These are phyloP conservation scores for Megalurothrips usitatus DNA, from an alignment of 2,888 invertebrate species.

Conservation along the genomic window DNA sequence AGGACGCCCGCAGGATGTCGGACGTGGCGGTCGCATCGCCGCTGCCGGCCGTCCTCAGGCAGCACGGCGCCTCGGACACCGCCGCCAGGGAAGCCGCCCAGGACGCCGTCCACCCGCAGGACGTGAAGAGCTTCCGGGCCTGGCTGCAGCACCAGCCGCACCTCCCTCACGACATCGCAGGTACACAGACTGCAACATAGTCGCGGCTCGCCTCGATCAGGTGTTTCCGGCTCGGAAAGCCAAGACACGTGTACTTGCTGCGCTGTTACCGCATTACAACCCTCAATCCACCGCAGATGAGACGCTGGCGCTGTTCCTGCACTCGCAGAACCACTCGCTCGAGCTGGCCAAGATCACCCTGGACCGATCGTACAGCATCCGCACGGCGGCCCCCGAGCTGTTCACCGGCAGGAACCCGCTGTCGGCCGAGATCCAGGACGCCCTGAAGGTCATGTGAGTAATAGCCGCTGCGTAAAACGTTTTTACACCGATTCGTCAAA, in stretches of 20 bases:
- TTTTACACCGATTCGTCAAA: too few relatives aligned
- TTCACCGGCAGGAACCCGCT: neutral
- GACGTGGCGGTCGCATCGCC: neutral
- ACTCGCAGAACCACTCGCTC: slow-evolving; percentile 8
- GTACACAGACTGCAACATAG: neutral
- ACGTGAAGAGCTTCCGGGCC: slow-evolving; percentile 16
- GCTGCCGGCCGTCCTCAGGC: neutral
- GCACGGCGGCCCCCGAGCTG: neutral
- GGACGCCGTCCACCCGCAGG: neutral
- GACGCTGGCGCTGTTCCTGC: neutral
- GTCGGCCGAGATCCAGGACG: neutral
- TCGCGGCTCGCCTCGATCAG: neutral
- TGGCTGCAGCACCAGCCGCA: slow-evolving; percentile 30
- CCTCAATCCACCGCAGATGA: neutral
- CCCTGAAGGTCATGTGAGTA: neutral
- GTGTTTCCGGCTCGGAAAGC: neutral
- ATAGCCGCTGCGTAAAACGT: neutral
- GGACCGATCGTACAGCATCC: slow-evolving; percentile 11
- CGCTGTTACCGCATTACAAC: too few relatives aligned
- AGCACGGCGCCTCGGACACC: neutral
- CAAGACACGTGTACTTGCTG: too few relatives aligned
- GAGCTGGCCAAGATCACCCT: slow-evolving; percentile 4
- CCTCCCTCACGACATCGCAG: slow-evolving; percentile 27
- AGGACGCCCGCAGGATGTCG: neutral
- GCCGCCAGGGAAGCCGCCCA: neutral